Percentiles rank a stretch among this genome's conserved stretches.
phyloP scores from a whole-genome alignment of 2,888 invertebrate genomes.

The Malacosoma neustria region DNA sequence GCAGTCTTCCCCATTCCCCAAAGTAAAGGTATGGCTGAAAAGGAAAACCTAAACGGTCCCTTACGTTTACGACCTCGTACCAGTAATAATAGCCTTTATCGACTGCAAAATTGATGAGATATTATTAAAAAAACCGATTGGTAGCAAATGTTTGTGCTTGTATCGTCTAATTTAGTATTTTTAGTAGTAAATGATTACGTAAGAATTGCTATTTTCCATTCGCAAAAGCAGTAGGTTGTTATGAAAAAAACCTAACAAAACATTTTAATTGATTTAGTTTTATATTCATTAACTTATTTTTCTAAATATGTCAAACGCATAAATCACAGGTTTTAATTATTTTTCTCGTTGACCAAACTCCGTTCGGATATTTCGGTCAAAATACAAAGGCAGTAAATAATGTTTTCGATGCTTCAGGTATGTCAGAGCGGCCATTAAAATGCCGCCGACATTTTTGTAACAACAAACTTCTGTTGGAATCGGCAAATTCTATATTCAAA shows the following conservation, averaged over 20 bases:
- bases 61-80: no score
- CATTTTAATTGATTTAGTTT: background rate
- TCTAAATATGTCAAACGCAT: constrained; percentile 16
- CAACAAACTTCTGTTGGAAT: constrained; percentile 29
- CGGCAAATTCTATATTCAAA: constrained; percentile 47
- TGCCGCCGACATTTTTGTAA: constrained; percentile 53
- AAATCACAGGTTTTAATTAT: constrained; percentile 42
- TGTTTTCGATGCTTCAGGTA: constrained; percentile 51
- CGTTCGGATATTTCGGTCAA: constrained; percentile 32
- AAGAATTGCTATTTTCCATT: background rate
- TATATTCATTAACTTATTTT: constrained; percentile 1
- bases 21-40: no score
- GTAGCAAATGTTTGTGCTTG: no score
- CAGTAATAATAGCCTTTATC: no score
- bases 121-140: no score
- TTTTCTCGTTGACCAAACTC: constrained; percentile 20
- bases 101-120: no score
- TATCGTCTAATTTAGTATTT: no score
- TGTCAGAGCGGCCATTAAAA: constrained; percentile 50
- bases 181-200: background rate
- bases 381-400: constrained; percentile 59
- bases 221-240: background rate
- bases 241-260: background rate
- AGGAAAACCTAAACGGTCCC: no score
- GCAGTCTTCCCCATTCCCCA: no score